Conservation (phyloP, 2,888 invertebrate genomes). For the Cephus sareptanus region DNA sequence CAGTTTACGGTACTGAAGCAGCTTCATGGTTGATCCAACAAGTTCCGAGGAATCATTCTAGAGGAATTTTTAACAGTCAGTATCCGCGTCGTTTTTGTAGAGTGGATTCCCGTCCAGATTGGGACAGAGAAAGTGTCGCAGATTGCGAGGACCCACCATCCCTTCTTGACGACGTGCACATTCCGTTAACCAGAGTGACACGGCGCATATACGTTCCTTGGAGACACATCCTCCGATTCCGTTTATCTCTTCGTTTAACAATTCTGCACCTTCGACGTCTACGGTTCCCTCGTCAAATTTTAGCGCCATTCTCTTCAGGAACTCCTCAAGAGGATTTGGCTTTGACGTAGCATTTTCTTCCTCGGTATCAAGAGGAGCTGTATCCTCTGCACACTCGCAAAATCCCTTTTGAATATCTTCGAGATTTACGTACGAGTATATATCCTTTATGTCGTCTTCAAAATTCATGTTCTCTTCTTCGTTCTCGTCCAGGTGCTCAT, state of each 20-base stretch:
- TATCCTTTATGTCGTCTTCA: slow-evolving; percentile 22
- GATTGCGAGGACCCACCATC: slow-evolving; percentile 76
- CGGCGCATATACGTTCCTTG: slow-evolving; percentile 43
- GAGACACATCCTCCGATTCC: slow-evolving; percentile 53
- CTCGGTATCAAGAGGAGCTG: neutral
- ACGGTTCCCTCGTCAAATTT: slow-evolving; percentile 28
- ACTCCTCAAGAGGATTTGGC: slow-evolving; percentile 42
- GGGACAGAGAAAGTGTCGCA: slow-evolving; percentile 77
- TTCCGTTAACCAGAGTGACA: slow-evolving; percentile 52
- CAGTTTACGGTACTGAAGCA: neutral
- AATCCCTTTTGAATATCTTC: slow-evolving; percentile 34
- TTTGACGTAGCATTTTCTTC: neutral
- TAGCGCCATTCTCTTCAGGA: slow-evolving; percentile 48
- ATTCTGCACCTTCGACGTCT: slow-evolving; percentile 17
- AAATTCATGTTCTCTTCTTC: slow-evolving; percentile 10
- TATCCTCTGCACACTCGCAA: slow-evolving; percentile 41
- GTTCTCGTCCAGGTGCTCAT: slow-evolving; percentile 15
- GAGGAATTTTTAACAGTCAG: neutral
- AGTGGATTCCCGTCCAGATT: slow-evolving; percentile 68
- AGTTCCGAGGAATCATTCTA: neutral
- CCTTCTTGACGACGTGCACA: slow-evolving; percentile 71
- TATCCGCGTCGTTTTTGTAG: neutral
- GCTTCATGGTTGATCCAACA: neutral
- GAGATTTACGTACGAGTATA: slow-evolving; percentile 33
- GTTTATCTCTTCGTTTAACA: slow-evolving; percentile 25